Evolutionary conservation across 2,113 vertebrate species (phyloP), one percentile per base, ranked within the genome.

Genomic region (Archocentrus centrarchus): DNA sequence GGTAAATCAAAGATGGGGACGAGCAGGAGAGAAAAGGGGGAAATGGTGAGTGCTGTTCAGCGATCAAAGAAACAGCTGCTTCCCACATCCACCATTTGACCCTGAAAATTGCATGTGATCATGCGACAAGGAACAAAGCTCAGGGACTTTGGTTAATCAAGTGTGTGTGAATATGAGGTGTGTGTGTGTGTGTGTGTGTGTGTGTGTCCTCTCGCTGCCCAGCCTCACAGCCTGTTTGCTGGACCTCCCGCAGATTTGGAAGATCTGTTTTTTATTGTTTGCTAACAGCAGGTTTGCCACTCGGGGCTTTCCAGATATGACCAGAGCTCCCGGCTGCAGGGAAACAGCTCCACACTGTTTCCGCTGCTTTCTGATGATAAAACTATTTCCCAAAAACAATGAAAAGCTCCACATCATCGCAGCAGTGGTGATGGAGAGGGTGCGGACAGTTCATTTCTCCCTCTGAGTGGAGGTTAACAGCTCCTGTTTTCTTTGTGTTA

Each of bases 61-160:
- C 81, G 91, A 92, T 93, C 91, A 93, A 88, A 93, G 92, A 87
- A 88, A 86, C 89, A 92, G 83, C 91, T 88, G 88, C 83, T 84
- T 59, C 80, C 79, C 82, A 86, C 79, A 63, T 35, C 13, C 39
- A 61, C 81, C 76, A 75, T 59, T 77, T 79, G 44, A 84, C 76
- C 80, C 70, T 41, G 20, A 14, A 57, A 86, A 83, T 17, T 58
- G 55, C 58, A 75, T 70, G 81, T 89, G 87, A 63, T 86, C 79
- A 82, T 62, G 87, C 35, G 41, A 73, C n/a, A 41, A 13, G 2
- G 76, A 80, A 80, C 81, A 83, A 88, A 91, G 35, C 62, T 30
- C 41, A 5, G 73, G 50, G 79, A 63, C 68, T 79, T 58, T 79
- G 73, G 81, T 85, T 85, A 87, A 91, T 88, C 82, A 80, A 86